Evolutionary conservation across 2,888 invertebrate species (phyloP), one percentile per base, ranked within the genome.

Genomic region (Notocelia uddmanniana): DNA sequence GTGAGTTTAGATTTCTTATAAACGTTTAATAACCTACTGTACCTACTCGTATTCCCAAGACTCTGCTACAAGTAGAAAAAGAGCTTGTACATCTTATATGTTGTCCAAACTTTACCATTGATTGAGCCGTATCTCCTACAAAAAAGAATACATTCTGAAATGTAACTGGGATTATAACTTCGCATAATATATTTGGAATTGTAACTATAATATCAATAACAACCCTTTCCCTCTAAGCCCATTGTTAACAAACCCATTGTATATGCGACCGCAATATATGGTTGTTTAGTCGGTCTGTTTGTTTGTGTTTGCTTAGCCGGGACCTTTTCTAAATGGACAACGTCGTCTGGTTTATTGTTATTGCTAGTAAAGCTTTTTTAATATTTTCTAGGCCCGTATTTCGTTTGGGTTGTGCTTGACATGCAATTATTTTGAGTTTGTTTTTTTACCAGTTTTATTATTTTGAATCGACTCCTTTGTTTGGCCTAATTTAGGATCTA

Each of bases 221-320:
- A 78, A 81, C 79, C 78, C 82, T 80, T 79, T 78, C 75, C 79
- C 79, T 78, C 74, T 78, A 79, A 75, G 75, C 79, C 76, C 80
- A 74, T 85, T 84, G 83, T 85, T 81, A 81, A 79, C 77, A 78
- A 78, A 82, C 81, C 81, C 78, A 83, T 86, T 86, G 84, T 86
- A 75, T 74, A 75, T 73, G 75, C 68, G 74, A 79, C 80, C 83
- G 81, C 82, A 81, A 83, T 84, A 81, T 81, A 84, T 81, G 77
- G 76, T 77, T 78, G 79, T 76, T 78, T 77, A 79, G 78, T 81
- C 75, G 55, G 59, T 77, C 60, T 74, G 77, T 77, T 79, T 84
- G 81, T 85, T 84, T 84, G 77, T 83, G 76, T 82, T 81, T 80
- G 80, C 77, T 79, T 83, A 81, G 75, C 74, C 78, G 77, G 78